Conservation (phyloP, 2,113 vertebrate species). For the Cercopithecus mona region DNA sequence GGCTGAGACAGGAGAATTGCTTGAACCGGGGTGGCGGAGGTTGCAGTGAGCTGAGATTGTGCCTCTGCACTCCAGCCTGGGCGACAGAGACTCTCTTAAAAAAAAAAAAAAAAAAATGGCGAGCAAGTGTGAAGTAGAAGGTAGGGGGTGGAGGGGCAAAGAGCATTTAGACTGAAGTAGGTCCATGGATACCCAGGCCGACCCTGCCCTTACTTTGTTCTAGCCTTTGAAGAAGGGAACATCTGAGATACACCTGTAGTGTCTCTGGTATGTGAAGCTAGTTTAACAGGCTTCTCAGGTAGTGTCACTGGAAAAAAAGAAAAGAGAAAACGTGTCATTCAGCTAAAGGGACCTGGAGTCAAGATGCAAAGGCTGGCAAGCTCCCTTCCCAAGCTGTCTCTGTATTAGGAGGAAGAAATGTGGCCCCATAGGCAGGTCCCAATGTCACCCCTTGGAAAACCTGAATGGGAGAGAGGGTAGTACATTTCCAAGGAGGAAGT, state of each 20-base stretch:
- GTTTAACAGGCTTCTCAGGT: constrained; percentile 67
- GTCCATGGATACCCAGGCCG: fast-evolving
- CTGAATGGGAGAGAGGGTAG: neutral
- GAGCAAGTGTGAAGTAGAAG: neutral
- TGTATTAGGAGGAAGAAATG: neutral
- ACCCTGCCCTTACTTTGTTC: constrained; percentile 75
- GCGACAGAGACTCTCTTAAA: neutral
- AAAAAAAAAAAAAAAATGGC: neutral
- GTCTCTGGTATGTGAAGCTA: neutral
- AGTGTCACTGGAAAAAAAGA: constrained; percentile 55
- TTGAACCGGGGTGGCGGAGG: too few species aligned
- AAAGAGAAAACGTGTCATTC: neutral
- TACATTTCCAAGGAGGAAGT: neutral
- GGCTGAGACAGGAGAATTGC: too few species aligned
- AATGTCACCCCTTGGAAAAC: neutral
- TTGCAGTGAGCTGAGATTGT: too few species aligned
- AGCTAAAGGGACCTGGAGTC: neutral
- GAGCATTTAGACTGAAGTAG: neutral
- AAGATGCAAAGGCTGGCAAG: neutral
- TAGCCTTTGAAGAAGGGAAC: constrained; percentile 14
- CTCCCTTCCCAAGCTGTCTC: neutral
- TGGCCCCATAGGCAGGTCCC: neutral
- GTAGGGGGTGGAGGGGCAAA: fast-evolving
- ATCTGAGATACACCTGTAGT: neutral
- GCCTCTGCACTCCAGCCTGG: neutral